Percentiles rank a stretch among this genome's conserved stretches.
Evolutionary conservation across 1,140 invertebrate genomes (phyloP).

Genomic region (Drosophila prosaltans): DNA sequence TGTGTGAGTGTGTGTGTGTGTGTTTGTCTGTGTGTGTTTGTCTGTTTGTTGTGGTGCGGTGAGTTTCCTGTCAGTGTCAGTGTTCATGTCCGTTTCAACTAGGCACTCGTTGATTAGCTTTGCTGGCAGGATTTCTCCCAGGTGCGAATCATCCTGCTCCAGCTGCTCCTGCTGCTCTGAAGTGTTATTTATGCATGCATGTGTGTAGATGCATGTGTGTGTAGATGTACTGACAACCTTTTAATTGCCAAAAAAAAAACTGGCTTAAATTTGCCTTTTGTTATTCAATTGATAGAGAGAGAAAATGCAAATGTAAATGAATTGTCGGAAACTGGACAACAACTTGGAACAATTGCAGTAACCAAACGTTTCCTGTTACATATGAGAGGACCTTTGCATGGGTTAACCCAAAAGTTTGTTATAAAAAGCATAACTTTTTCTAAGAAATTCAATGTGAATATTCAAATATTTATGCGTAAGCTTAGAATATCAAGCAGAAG

Average conservation of each 20-base stretch:
- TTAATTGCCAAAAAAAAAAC: conserved; percentile 31
- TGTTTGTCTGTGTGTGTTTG: no score
- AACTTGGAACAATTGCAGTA: conserved; percentile 47
- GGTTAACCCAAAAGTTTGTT: not conserved
- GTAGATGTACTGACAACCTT: conserved; percentile 15
- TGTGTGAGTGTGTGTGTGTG: no score
- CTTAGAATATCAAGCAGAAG: no score
- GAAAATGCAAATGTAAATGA: conserved; percentile 60
- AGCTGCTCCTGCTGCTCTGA: conserved; percentile 3
- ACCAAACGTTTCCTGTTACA: conserved; percentile 45
- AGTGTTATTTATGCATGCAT: conserved; percentile 36
- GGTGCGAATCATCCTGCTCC: conserved; percentile 13
- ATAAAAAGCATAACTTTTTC: not conserved
- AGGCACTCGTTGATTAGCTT: conserved; percentile 53
- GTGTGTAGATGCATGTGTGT: not conserved
- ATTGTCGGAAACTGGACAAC: conserved; percentile 55
- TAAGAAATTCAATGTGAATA: not conserved
- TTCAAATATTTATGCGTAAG: not conserved
- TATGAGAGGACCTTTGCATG: not conserved
- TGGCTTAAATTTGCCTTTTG: conserved; percentile 8
- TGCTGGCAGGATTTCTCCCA: conserved; percentile 6
- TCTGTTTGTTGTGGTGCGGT: not conserved
- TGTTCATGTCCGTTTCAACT: conserved; percentile 16
- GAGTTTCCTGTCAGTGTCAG: conserved; percentile 26
- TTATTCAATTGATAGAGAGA: not conserved